Base-by-base conservation (phyloP, 2,888 invertebrate genomes). In the Alcis repandata region DNA sequence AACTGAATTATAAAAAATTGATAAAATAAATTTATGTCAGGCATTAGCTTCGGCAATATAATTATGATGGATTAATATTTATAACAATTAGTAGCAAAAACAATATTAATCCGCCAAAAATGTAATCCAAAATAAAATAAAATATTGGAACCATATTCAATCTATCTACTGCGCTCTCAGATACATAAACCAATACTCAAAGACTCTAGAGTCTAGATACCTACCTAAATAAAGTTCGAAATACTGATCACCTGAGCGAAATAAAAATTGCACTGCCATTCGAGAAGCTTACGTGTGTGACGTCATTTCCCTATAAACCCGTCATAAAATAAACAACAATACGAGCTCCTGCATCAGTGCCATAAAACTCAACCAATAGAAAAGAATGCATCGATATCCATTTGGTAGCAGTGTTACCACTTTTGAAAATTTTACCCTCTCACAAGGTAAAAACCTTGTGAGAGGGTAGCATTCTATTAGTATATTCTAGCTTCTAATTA, bases 331-430 rank as follows among this genome's bases (percentile, higher is more conserved):
- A 68, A 71, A 70, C 76, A 78, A 77, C 72, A 66, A 57, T 57
- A 60, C 65, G 60, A 53, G 41, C 45, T 62, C 48, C 65, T 66
- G 69, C 69, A 69, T 71, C 65, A 71, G 71, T 72, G 70, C 74
- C 78, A 80, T 83, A 83, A 83, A 83, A 82, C 75, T 77, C 80
- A 78, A 59, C 71, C 69, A 71, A 76, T 74, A 72, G 78, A 78
- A 78, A 68, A 81, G 80, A 81, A 83, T 79, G 80, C 74, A 65
- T 69, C 71, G 69, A 71, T 63, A 68, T 54, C 70, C 61, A 63
- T 79, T 81, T 75, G 57, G 46, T 20, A 56, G 33, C 27, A 19
- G 56, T 56, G 45, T 27, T 45, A 13, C 56, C 33, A 56, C 45
- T n/a, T 36, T 1, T 33, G 19, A 4, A 3, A 15, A 38, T n/a